Percentiles rank a stretch among this genome's conserved stretches.
Evolutionary conservation across 2,888 invertebrate genomes (phyloP).

Genomic region (Aspidiotus destructor): DNA sequence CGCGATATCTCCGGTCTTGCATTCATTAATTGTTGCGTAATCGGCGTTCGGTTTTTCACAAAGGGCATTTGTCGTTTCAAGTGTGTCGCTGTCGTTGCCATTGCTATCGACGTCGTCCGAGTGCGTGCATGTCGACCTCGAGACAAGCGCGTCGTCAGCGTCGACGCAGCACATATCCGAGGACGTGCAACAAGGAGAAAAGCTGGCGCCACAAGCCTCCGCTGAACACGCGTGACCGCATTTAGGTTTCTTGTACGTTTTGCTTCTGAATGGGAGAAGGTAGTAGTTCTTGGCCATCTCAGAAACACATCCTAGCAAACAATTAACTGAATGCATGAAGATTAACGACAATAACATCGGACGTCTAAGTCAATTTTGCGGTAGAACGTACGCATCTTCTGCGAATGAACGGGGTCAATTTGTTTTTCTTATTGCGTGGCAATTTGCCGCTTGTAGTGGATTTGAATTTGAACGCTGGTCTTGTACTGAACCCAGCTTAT

Average conservation of each 20-base stretch:
- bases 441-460: neutral
- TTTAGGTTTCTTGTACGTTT: slow-evolving; percentile 8
- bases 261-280: slow-evolving; percentile 21
- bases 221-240: neutral
- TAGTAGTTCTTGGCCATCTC: slow-evolving; percentile 26
- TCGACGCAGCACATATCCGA: slow-evolving; percentile 8
- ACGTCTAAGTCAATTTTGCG: neutral
- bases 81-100: neutral
- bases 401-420: too few species aligned
- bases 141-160: neutral
- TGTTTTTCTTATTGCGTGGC: neutral
- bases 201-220: neutral
- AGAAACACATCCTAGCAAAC: slow-evolving; percentile 29
- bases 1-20: slow-evolving; percentile 16
- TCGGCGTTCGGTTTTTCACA: neutral
- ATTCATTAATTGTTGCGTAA: slow-evolving; percentile 12
- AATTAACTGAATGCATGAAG: slow-evolving; percentile 28
- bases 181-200: too few species aligned
- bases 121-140: neutral
- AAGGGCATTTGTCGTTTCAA: neutral
- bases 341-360: slow-evolving; percentile 26
- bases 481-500: too few species aligned
- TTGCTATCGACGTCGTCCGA: slow-evolving; percentile 11
- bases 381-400: too few species aligned
- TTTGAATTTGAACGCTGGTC: too few species aligned